Conservation (phyloP, 2,797 vertebrate species). For the Hydrolagus colliei region DNA sequence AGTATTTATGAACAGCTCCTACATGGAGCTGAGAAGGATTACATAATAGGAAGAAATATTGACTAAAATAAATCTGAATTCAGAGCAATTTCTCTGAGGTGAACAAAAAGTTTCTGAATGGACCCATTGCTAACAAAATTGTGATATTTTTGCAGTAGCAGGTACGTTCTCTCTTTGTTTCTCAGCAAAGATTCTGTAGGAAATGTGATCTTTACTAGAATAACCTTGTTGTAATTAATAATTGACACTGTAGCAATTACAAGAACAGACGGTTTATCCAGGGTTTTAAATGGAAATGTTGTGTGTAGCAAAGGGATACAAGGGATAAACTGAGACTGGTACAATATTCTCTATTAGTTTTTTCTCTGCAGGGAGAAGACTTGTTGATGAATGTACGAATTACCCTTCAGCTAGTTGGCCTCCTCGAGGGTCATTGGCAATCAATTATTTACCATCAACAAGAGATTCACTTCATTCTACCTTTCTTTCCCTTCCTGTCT, state of each 20-base stretch:
- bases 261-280: background rate
- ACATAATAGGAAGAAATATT: background rate
- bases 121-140: background rate
- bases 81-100: background rate
- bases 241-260: background rate
- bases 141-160: background rate
- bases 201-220: constrained; percentile 21
- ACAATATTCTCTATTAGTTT: background rate
- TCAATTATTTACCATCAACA: constrained; percentile 10
- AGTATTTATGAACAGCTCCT: background rate
- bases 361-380: background rate
- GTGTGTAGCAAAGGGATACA: background rate
- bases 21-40: background rate
- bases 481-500: background rate
- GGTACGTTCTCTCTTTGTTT: background rate
- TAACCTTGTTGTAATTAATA: background rate
- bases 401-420: background rate
- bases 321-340: background rate
- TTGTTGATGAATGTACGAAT: constrained; percentile 16
- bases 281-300: background rate
- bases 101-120: background rate
- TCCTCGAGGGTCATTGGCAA: constrained; percentile 5
- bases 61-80: background rate
- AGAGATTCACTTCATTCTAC: background rate
- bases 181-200: background rate